Evolutionary conservation across 2,113 vertebrate genomes (phyloP).

Genomic region (Ammodramus savannarum): DNA sequence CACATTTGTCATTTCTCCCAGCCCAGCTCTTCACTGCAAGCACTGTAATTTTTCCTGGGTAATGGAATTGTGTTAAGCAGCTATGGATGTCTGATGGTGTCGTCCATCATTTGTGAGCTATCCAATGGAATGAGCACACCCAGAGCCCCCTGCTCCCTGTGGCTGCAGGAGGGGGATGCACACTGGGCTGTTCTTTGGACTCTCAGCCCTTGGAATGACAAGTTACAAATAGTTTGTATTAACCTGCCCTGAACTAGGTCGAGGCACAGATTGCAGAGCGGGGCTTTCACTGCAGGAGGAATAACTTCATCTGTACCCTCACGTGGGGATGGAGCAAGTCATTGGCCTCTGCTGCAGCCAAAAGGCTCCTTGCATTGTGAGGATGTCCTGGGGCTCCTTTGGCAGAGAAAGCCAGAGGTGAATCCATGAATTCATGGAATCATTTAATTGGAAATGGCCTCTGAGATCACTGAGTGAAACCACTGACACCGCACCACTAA

Average conservation of each 20-base stretch:
- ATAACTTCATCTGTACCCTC: background rate
- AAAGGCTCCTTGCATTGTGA: background rate
- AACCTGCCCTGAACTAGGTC: background rate
- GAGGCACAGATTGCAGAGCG: background rate
- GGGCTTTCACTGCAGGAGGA: background rate
- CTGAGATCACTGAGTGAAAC: background rate
- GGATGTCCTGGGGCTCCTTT: background rate
- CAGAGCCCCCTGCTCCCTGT: background rate
- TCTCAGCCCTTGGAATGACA: background rate
- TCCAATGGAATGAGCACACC: background rate
- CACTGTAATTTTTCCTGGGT: background rate
- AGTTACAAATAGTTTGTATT: background rate
- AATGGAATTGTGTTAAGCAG: background rate
- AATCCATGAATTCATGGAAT: background rate
- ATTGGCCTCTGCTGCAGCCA: background rate
- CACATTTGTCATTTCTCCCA: background rate
- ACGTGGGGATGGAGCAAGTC: accelerated
- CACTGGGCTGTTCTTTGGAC: background rate
- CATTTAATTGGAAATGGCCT: background rate
- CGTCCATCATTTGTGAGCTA: background rate
- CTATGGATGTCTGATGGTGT: background rate
- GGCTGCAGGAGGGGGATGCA: background rate
- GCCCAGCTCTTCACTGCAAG: background rate
- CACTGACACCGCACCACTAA: accelerated
- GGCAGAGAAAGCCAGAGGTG: background rate